phyloP scores from a whole-genome alignment of 2,797 vertebrate species.

The Aulostomus chinensis region DNA sequence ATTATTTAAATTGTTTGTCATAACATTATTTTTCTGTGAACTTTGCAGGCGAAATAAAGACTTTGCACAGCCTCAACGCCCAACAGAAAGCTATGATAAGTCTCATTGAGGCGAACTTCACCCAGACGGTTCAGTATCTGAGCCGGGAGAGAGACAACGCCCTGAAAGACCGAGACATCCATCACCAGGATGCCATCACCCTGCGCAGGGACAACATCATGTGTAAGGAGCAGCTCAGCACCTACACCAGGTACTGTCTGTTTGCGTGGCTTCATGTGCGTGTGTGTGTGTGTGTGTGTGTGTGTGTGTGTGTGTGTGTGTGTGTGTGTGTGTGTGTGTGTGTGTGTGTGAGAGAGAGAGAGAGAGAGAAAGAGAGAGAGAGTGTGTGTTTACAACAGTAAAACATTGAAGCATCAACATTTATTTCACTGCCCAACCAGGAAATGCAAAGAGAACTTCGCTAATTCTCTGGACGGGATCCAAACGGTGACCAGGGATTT shows the following conservation, averaged over 20 bases:
- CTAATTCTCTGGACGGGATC: conserved; percentile 66
- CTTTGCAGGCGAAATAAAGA: conserved; percentile 57
- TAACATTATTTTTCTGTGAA: not conserved
- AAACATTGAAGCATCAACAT: too few species aligned
- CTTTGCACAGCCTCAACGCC: conserved; percentile 46
- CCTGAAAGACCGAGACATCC: conserved; percentile 40
- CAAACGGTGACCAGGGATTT: conserved; percentile 65
- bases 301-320: not conserved
- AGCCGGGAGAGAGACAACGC: conserved; percentile 44
- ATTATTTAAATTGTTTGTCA: too few species aligned
- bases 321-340: not conserved
- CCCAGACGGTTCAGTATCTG: conserved; percentile 58
- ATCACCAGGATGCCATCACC: conserved; percentile 31
- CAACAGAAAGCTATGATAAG: conserved; percentile 64
- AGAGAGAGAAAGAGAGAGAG: too few species aligned
- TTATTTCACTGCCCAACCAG: conserved; percentile 19
- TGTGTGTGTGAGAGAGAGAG: too few species aligned
- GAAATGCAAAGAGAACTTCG: conserved; percentile 79
- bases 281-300: not conserved
- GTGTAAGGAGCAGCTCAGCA: conserved; percentile 58
- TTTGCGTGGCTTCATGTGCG: not conserved
- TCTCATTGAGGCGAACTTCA: conserved; percentile 75
- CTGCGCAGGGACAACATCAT: conserved; percentile 60
- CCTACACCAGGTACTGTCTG: conserved; percentile 59
- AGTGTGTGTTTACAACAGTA: too few species aligned